Evolutionary conservation across 2,113 vertebrate species (phyloP).

Genomic region (Apeltes quadracus): DNA sequence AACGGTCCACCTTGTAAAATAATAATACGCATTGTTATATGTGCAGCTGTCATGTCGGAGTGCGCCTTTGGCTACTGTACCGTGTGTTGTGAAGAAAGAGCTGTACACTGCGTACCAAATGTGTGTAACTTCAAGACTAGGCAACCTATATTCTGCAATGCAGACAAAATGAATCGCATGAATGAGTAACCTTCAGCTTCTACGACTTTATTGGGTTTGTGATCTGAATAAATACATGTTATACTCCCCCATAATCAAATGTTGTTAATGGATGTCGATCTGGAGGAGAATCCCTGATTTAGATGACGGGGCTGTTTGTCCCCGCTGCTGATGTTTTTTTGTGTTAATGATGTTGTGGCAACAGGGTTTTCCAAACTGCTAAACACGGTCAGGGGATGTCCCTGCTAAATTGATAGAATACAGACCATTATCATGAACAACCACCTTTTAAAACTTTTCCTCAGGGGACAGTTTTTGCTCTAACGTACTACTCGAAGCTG

Average conservation of each 20-base stretch:
- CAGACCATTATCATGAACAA: too few relatives aligned
- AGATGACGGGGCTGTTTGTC: background rate
- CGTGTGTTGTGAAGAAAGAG: slow-evolving; percentile 14
- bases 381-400: background rate
- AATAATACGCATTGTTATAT: background rate
- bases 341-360: background rate
- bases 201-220: slow-evolving; percentile 5
- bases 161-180: slow-evolving; percentile 50
- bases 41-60: background rate
- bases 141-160: slow-evolving; percentile 67
- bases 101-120: slow-evolving; percentile 60
- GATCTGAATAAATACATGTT: slow-evolving; percentile 20
- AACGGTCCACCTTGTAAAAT: background rate
- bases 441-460: background rate
- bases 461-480: background rate
- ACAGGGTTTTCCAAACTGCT: background rate
- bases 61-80: slow-evolving; percentile 1
- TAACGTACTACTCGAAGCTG: slow-evolving; percentile 1
- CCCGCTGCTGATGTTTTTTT: slow-evolving; percentile 2
- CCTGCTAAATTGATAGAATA: background rate
- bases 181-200: slow-evolving; percentile 47
- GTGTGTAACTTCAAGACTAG: slow-evolving; percentile 44
- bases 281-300: slow-evolving; percentile 34
- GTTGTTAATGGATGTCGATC: slow-evolving; percentile 25
- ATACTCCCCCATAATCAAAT: slow-evolving; percentile 17